A percentile compares a stretch with the other conserved stretches of the same genome.
Evolutionary conservation across 2,797 vertebrate species (phyloP).

Genomic region (Leucoraja ocellata): DNA sequence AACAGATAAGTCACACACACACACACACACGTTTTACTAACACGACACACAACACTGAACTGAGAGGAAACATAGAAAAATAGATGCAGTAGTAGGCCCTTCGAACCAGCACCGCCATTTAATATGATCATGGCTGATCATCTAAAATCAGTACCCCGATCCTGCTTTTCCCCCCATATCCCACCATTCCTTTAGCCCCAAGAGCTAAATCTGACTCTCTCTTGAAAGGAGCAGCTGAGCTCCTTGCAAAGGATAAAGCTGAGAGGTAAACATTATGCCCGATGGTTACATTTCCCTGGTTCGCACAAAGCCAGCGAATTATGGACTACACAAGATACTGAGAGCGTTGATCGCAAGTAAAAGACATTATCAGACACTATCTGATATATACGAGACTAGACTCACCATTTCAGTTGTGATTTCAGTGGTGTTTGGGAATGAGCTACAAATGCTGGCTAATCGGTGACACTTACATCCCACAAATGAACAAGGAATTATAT

Average conservation of each 20-base stretch:
- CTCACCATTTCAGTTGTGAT: no score
- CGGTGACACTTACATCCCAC: no score
- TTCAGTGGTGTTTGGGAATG: no score
- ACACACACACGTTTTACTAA: not conserved
- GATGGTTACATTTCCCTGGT: not conserved
- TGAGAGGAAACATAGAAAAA: not conserved
- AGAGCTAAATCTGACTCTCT: no score
- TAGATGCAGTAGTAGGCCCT: no score
- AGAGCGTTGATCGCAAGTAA: not conserved
- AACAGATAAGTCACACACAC: not conserved
- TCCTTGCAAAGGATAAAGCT: not conserved
- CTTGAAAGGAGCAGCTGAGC: not conserved
- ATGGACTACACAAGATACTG: not conserved
- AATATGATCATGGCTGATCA: no score
- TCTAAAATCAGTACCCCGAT: no score
- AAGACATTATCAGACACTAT: not conserved
- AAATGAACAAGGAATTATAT: not conserved
- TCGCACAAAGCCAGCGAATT: not conserved
- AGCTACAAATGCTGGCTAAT: no score
- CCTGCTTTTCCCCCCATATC: no score
- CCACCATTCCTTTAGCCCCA: no score
- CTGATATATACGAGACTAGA: no score
- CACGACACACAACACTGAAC: not conserved
- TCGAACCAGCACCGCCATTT: no score
- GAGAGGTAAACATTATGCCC: not conserved